These are phyloP conservation scores for Antechinus flavipes DNA, from an alignment of 2,113 vertebrate species.

Conservation along the genomic window DNA sequence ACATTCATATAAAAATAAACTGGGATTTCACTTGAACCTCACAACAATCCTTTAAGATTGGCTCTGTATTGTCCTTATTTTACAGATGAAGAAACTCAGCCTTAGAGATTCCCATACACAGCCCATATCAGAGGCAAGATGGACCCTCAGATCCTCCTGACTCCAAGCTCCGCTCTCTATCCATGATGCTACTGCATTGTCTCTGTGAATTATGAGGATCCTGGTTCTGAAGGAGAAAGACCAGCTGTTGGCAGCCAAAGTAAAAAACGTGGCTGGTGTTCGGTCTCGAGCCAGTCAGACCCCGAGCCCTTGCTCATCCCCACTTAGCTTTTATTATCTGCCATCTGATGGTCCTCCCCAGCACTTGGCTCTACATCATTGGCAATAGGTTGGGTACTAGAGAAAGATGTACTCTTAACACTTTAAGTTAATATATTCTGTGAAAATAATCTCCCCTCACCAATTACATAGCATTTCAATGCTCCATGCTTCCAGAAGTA, in stretches of 20 bases:
- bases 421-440: conserved; percentile 48
- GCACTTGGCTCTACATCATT: background rate
- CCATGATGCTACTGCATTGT: background rate
- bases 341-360: background rate
- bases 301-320: background rate
- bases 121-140: background rate
- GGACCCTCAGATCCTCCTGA: background rate
- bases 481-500: conserved; percentile 51
- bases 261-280: background rate
- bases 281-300: background rate
- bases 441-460: conserved; percentile 56
- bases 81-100: background rate
- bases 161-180: background rate
- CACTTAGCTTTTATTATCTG: background rate
- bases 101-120: background rate
- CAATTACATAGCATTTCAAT: conserved; percentile 64
- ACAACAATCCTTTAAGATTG: background rate
- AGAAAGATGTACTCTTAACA: conserved; percentile 18
- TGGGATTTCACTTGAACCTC: background rate
- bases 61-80: background rate
- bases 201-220: background rate
- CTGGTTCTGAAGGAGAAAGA: background rate
- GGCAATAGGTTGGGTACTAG: background rate
- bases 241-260: background rate
- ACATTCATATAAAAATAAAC: background rate